These are phyloP conservation scores for Rhimphoctona megacephalus DNA, from an alignment of 2,888 invertebrate species.

Conservation along the genomic window DNA sequence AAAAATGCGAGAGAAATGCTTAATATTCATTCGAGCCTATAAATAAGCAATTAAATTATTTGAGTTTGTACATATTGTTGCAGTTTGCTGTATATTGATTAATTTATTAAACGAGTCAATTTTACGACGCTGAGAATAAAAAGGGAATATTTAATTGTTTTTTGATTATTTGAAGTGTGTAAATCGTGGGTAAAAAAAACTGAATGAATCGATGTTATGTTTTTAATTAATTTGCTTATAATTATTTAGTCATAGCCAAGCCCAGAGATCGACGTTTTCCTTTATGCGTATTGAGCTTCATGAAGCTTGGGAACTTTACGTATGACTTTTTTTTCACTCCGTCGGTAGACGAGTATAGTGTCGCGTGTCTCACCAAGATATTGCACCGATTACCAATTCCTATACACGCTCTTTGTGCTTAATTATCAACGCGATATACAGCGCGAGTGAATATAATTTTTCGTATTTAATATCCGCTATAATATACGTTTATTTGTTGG, in stretches of 20 bases:
- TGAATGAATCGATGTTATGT: neutral
- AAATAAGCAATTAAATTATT: conserved; percentile 4
- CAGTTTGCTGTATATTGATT: neutral
- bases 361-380: conserved; percentile 39
- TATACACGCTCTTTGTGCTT: conserved; percentile 35
- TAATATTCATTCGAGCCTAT: neutral
- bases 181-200: neutral
- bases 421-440: conserved; percentile 51
- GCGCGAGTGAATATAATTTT: conserved; percentile 59
- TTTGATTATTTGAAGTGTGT: neutral
- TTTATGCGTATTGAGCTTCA: neutral
- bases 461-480: conserved; percentile 45
- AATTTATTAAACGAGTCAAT: conserved; percentile 7
- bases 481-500: conserved; percentile 58
- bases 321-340: conserved; percentile 24
- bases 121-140: neutral
- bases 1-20: neutral
- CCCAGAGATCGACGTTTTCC: conserved; percentile 18
- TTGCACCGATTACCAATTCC: conserved; percentile 46
- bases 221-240: conserved; percentile 15
- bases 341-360: conserved; percentile 40
- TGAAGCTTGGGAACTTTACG: conserved; percentile 14
- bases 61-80: neutral
- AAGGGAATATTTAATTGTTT: neutral
- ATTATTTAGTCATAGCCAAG: conserved; percentile 3